Conservation (phyloP, 2,888 invertebrate species). For the Kryphioiulus occultus region DNA sequence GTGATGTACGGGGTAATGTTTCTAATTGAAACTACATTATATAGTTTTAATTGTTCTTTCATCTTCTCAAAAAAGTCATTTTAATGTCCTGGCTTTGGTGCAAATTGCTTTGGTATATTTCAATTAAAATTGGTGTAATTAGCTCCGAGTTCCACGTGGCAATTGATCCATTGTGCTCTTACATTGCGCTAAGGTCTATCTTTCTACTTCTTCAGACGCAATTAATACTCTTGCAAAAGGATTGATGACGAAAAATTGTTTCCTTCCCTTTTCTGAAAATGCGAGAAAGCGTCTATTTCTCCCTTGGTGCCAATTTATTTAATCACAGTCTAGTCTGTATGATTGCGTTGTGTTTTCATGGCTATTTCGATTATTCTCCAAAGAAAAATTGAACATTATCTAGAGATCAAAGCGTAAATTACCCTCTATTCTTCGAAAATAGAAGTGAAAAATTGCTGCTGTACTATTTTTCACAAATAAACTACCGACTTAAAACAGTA, state of each 20-base stretch:
- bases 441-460: background rate
- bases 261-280: constrained; percentile 16
- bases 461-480: too few relatives aligned
- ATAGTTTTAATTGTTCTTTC: background rate
- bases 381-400: background rate
- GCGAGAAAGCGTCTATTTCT: background rate
- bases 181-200: background rate
- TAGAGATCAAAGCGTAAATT: background rate
- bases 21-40: too few relatives aligned
- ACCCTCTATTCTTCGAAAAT: background rate
- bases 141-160: background rate
- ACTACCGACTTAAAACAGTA: too few relatives aligned
- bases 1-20: too few relatives aligned
- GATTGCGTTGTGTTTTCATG: background rate
- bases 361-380: background rate
- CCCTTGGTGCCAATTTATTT: background rate
- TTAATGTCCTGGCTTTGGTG: background rate
- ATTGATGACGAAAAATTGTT: constrained; percentile 17
- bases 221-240: constrained; percentile 16
- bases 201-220: background rate
- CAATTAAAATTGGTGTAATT: background rate
- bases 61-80: background rate
- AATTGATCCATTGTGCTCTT: background rate
- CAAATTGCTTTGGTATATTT: background rate
- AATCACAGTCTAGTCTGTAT: background rate